A percentile compares a stretch with the other conserved stretches of the same genome.
phyloP scores from a whole-genome alignment of 2,113 vertebrate species.

The Mirounga angustirostris region DNA sequence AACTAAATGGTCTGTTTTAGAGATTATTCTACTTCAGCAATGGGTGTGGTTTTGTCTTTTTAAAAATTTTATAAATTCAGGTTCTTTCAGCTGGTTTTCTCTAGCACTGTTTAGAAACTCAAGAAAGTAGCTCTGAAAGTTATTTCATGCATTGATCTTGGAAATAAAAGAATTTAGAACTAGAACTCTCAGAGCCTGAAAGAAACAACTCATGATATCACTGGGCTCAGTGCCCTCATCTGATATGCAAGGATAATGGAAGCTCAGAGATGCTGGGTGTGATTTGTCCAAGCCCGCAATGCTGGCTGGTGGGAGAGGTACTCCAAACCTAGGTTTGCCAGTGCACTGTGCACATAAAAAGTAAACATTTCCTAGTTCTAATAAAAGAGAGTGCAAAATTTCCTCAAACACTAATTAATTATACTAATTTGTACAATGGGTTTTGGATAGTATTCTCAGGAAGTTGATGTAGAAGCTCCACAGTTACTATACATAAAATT shows the following conservation, averaged over 20 bases:
- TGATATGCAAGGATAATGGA: not conserved
- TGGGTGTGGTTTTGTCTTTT: not conserved
- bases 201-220: not conserved
- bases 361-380: not conserved
- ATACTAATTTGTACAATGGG: not conserved
- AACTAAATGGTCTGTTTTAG: not conserved
- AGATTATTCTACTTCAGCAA: not conserved
- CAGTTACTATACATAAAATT: not conserved
- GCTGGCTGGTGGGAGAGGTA: not conserved
- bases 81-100: conserved; percentile 14
- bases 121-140: not conserved
- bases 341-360: not conserved
- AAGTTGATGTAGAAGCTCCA: not conserved
- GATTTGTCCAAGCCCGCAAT: not conserved
- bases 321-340: not conserved
- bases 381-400: not conserved
- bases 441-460: not conserved
- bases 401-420: not conserved
- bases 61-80: conserved; percentile 8
- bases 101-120: not conserved
- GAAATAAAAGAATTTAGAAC: not conserved
- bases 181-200: not conserved
- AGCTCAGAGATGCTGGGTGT: not conserved
- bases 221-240: not conserved
- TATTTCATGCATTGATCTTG: not conserved